Conservation (phyloP, 2,888 invertebrate species). For the Zygothrica quintamaculata region DNA sequence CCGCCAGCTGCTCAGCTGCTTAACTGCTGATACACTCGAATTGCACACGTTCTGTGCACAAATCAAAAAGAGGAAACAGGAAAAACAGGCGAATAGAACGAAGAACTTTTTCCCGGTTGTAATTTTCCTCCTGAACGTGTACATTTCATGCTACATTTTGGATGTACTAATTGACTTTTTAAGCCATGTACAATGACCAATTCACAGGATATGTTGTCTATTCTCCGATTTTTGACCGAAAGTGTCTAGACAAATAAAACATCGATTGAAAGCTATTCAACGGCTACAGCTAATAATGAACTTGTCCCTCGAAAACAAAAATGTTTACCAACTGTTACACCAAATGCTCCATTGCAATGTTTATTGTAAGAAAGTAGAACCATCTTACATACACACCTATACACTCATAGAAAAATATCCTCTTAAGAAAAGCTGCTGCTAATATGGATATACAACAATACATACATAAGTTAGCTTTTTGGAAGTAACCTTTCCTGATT, state of each 20-base stretch:
- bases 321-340: slow-evolving; percentile 20
- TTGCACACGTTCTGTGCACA: too few relatives aligned
- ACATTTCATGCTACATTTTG: slow-evolving; percentile 22
- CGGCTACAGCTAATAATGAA: slow-evolving; percentile 22
- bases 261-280: slow-evolving; percentile 18
- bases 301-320: slow-evolving; percentile 31
- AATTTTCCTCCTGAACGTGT: background rate
- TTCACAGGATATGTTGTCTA: background rate
- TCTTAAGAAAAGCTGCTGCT: too few relatives aligned
- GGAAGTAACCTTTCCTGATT: too few relatives aligned
- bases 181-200: slow-evolving; percentile 30
- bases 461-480: too few relatives aligned
- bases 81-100: too few relatives aligned
- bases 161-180: slow-evolving; percentile 59
- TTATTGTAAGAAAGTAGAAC: too few relatives aligned
- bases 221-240: slow-evolving; percentile 19
- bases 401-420: too few relatives aligned
- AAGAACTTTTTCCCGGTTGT: too few relatives aligned
- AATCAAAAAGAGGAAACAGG: too few relatives aligned
- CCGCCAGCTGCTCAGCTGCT: slow-evolving; percentile 40
- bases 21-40: background rate
- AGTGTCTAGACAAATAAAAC: slow-evolving; percentile 44
- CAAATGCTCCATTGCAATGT: slow-evolving; percentile 13
- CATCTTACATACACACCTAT: too few relatives aligned
- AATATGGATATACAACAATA: too few relatives aligned